Evolutionary conservation across 2,888 invertebrate species (phyloP), one percentile per base, ranked within the genome.

Genomic region (Napeogenes sylphis): DNA sequence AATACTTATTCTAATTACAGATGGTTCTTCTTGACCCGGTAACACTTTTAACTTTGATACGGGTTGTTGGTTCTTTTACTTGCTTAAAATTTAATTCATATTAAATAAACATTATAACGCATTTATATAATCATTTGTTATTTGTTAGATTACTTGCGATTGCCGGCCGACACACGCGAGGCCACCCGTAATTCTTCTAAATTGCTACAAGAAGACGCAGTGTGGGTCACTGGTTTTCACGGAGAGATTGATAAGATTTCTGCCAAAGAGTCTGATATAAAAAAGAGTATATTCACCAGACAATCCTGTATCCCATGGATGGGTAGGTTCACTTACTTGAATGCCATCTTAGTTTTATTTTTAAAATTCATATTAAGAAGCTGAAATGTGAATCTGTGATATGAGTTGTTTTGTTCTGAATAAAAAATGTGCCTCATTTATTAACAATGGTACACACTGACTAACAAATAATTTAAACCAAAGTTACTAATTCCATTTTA

Each of bases 301-400:
- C 86, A 87, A 67, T 81, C 78, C 45, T 87, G 87, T 70, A 73
- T 84, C 46, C 73, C 79, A 45, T 78, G 80, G 77, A 87, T 87
- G 87, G 87, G 87, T 87, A 66, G 76, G 76, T 10, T 42, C 10
- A 10, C 42, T 12, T 10, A 42, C 1, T 42, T 42, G 5, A 42
- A 10, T 42, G 3, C 35, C 1, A 42, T 10, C 10, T 42, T 12
- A 51, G 10, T 51, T n/a, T 51, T 10, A 10, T 30, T 47, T 14
- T n/a, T 6, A 47, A 14, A 14, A n/a, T 47, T 14, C 14, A 47
- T 4, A n/a, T 21, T n/a, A 47, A 47, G 2, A 21, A 14, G 0
- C 2, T 21, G 14, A 21, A 21, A 4, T 4, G 2, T 47, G 2
- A 14, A 47, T 47, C 38, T 2, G 3, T 38, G 38, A 38, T 38